phyloP scores from a whole-genome alignment of 2,797 vertebrate genomes.

The Stomatorhinus walkeri region DNA sequence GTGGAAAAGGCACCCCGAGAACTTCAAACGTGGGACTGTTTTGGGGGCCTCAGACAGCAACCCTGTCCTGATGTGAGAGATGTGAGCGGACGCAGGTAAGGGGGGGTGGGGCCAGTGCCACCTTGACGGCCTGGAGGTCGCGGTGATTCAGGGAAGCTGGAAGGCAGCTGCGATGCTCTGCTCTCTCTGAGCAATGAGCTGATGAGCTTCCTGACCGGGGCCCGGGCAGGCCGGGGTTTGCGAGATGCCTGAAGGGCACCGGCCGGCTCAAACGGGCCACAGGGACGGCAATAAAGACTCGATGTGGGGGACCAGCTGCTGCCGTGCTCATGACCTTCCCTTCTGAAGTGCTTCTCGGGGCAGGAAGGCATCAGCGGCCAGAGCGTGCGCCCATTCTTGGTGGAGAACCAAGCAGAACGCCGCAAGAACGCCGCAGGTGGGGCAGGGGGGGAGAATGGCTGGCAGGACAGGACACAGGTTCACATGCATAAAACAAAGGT shows the following conservation, averaged over 20 bases:
- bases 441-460: neutral
- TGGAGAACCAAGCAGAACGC: neutral
- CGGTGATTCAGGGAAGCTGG: neutral
- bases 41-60: neutral
- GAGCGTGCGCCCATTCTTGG: neutral
- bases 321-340: neutral
- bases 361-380: neutral
- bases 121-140: neutral
- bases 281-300: neutral
- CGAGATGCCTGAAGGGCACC: neutral
- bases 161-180: neutral
- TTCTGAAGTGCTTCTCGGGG: neutral
- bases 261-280: neutral
- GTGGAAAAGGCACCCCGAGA: neutral
- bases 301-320: neutral
- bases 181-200: neutral
- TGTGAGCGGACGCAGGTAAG: neutral
- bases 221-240: neutral
- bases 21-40: neutral
- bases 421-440: neutral
- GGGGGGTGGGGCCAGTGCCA: neutral
- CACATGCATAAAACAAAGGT: neutral
- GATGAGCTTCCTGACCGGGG: neutral
- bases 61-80: neutral
- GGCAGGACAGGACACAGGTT: neutral